A percentile compares a stretch with the other conserved stretches of the same genome.
These are phyloP conservation scores for Gallinago media DNA, from an alignment of 2,113 vertebrate species.

Conservation along the genomic window DNA sequence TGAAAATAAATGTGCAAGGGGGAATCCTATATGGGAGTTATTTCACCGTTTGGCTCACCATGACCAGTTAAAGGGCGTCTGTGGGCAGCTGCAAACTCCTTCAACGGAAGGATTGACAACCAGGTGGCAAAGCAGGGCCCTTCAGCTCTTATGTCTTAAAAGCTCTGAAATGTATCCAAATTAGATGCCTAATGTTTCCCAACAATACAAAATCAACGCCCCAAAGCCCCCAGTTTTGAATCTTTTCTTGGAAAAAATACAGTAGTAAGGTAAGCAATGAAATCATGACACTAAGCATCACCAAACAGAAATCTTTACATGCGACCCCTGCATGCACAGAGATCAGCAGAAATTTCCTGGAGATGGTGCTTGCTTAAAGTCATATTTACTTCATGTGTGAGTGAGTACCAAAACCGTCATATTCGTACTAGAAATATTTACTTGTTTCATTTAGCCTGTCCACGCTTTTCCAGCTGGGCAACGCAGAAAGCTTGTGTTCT, in stretches of 20 bases:
- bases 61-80: not conserved
- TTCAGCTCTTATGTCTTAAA: not conserved
- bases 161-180: not conserved
- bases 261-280: not conserved
- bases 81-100: not conserved
- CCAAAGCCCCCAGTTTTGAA: not conserved
- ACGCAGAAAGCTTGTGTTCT: constrained; percentile 74
- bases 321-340: not conserved
- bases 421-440: constrained; percentile 73
- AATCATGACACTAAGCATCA: not conserved
- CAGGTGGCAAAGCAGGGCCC: not conserved
- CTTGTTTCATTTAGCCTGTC: constrained; percentile 89
- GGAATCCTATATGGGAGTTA: not conserved
- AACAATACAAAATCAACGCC: not conserved
- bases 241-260: not conserved
- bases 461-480: constrained; percentile 88
- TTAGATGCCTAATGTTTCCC: not conserved
- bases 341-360: not conserved
- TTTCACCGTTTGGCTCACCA: not conserved
- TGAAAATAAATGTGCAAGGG: not conserved
- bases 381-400: not conserved
- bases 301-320: not conserved
- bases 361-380: not conserved
- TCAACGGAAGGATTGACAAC: not conserved
- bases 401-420: not conserved